Evolutionary conservation across 2,888 invertebrate genomes (phyloP), one percentile per base, ranked within the genome.

Genomic region (Euphydryas editha): DNA sequence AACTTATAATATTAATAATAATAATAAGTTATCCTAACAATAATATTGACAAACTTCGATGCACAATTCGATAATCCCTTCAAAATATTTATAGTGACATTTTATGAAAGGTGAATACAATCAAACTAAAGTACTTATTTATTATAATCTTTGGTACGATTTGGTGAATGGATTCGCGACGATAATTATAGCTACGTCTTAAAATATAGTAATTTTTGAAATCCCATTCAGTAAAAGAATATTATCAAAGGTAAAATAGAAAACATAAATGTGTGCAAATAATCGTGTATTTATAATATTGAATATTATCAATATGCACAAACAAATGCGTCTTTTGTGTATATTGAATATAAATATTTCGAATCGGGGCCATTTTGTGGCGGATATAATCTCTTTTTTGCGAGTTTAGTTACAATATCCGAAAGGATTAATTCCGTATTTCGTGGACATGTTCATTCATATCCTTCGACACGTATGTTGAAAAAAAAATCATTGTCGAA

Each of bases 241-340:
- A 85, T 86, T 88, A 85, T 72, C 59, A 81, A 85, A 84, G 84
- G 81, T 82, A 75, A 77, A 76, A 65, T 67, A 69, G 78, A 78
- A 79, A 77, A 76, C 72, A 71, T 81, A 81, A 88, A 86, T 85
- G 86, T 89, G 88, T 84, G 79, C 86, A 87, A 85, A 84, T 84
- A 87, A 83, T 81, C 80, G 78, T 75, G 69, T 75, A 73, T 30
- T 30, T 30, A 30, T 63, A 36, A 66, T 76, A 77, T 73, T 84
- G 85, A 83, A 86, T 86, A 81, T 20, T 20, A 18, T 21, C 82
- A 89, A 90, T 86, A 86, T 92, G 90, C 79, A 88, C 86, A 90
- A 90, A 90, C 88, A 90, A 67, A 85, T 84, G 86, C 49, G 15
- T 15, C 49, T 21, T 51, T 51, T 51, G 49, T 51, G 80, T 81